Evolutionary conservation across 2,113 vertebrate species (phyloP), one percentile per base, ranked within the genome.

Genomic region (Lophochroa leadbeateri): DNA sequence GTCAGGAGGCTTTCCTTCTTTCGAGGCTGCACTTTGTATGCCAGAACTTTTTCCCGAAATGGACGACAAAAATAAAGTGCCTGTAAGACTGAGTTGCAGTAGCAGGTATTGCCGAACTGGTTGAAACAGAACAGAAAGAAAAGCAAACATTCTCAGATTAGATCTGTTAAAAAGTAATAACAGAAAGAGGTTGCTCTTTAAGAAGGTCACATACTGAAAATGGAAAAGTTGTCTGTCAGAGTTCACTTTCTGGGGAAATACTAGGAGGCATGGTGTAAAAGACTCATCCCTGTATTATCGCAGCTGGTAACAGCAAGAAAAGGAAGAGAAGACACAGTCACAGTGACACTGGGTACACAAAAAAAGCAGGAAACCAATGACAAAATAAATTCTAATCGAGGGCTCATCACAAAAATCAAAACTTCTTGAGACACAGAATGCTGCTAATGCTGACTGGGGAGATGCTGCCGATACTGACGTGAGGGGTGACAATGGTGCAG

Each of bases 71-170:
- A 99, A 94, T 99, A 99, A 97, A 99, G 98, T 63, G 99, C 99
- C 98, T 99, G 99, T 92, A 99, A 98, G 97, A 99, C 99, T 1
- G 99, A 99, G 98, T 99, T 99, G 97, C 99, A 99, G 98, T 99
- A 99, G 98, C 99, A 99, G 96, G 99, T 99, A 97, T 99, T 99
- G 86, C 99, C 99, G 91, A 99, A 99, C 99, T 99, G 79, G n/a
- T 95, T 46, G 77, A 96, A 91, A 93, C 67, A 96, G 77, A 94
- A 95, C 52, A 93, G 14, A 74, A 78, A 76, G 84, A 67, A 57
- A 50, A 95, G 96, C 39, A 95, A 85, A 96, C 0, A 11, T 52
- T 43, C 28, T 50, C 49, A 74, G 23, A 29, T 94, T 82, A 96
- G 77, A 52, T 39, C 82, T 91, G 86, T 11, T 78, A 61, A 82